Evolutionary conservation across 1,140 invertebrate genomes (phyloP), one percentile per base, ranked within the genome.

Genomic region (Acyrthosiphon pisum): DNA sequence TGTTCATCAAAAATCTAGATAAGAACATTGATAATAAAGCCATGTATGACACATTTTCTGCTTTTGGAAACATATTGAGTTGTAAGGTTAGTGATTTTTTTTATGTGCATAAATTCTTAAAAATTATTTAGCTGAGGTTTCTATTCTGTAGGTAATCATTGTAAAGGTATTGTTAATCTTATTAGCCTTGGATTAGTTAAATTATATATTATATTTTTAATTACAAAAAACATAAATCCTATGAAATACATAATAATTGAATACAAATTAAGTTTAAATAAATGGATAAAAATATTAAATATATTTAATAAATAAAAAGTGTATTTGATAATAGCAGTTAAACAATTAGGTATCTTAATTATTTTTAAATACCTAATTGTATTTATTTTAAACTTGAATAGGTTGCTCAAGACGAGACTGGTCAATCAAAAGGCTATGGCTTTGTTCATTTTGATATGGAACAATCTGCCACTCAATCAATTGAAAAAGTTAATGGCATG

Each of bases 391-490:
- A 76, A 93, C 37, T 23, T 83, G 2, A n/a, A 26, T 91, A 95
- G 94, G 94, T 98, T 93, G 99, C 99, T 94, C 98, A 98, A 95
- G 99, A 99, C 96, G 99, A 99, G 95, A 98, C 98, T 95, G 98
- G 99, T 18, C 97, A 97, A 89, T 99, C 99, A 46, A 99, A 99
- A 95, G 99, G 99, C 88, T 99, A 99, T 96, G 99, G 99, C 89
- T 99, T 99, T 96, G 99, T 99, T 1, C 99, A 99, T 96, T 99
- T 99, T 96, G 99, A 99, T 96, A 99, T 99, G 86, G 99, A 99
- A 96, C 99, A 99, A 96, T 98, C 99, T 56, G 99, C 99, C 44
- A 98, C 98, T 95, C 98, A 98, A 95, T 99, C 99, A 92, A 99
- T 99, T 95, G 98, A 99, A 94, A 99, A 99, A 96, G 98, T 97